Base-by-base conservation (phyloP, 2,113 vertebrate genomes). In the Cygnus buccinator region DNA sequence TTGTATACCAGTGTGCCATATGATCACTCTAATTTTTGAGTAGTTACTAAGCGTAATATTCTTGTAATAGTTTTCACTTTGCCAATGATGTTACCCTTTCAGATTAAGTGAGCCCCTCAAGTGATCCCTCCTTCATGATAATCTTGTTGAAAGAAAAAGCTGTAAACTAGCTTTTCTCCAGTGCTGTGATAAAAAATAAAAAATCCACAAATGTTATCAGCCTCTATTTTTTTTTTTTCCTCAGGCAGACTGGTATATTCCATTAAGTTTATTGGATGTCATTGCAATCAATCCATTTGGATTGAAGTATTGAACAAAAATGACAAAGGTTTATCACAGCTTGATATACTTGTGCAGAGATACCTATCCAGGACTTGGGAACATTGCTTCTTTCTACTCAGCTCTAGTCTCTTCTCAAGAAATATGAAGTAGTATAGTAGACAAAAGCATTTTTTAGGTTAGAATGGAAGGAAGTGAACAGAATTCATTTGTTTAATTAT, bases 331-430 rank as follows among this genome's bases (percentile, higher is more conserved):
- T 43, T 83, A 46, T 61, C 22, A 67, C 22, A 66, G 39, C 15
- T 52, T 76, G 22, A 58, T 67, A 55, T 3, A 0, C 0, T 13
- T 26, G 4, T 44, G 9, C 6, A 29, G 13, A 72, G 28, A 50
- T 44, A 21, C 4, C 46, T 46, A 67, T 29, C 17, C 20, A 78
- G 26, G 26, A 28, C 20, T 52, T 28, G 68, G n/a, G 28, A 67
- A 31, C 61, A 22, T 54, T 84, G 11, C 3, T 72, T 68, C 21
- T 12, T 71, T 79, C 29, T 50, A 21, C 9, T 81, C 5, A 50
- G 3, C 1, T 39, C 17, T 82, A 25, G 9, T 61, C 78, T 83
- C 22, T 61, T 85, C 23, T 78, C 15, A 82, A 93, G 25, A 63
- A 75, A 48, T 26, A 48, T 7, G 4, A 70, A 73, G 9, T 11